phyloP scores from a whole-genome alignment of 2,888 invertebrate genomes.

The Amblyjoppa fuscipennis region DNA sequence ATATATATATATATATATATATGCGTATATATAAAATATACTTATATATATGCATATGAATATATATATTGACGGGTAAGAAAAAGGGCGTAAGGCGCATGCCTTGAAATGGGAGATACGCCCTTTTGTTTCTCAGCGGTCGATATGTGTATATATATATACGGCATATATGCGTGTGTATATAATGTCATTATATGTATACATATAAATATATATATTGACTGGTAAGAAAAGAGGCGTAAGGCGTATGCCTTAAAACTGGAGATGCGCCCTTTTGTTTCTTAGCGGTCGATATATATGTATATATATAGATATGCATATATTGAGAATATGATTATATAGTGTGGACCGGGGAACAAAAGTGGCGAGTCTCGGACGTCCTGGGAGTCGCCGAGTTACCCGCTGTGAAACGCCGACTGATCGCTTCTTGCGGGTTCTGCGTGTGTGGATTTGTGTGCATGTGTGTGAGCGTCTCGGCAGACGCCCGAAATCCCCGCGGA shows the following conservation, averaged over 20 bases:
- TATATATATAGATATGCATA: too few species aligned
- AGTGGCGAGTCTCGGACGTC: constrained; percentile 18
- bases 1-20: not conserved
- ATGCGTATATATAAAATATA: not conserved
- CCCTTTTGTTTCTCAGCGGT: too few species aligned
- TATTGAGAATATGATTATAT: not conserved
- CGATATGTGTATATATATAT: not conserved
- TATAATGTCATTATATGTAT: not conserved
- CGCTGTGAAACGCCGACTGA: constrained; percentile 9
- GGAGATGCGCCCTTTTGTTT: too few species aligned
- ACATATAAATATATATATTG: too few species aligned
- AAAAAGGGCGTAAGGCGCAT: too few species aligned
- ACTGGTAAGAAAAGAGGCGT: too few species aligned
- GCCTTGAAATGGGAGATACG: too few species aligned
- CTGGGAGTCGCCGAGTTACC: constrained; percentile 17
- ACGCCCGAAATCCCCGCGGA: constrained; percentile 29
- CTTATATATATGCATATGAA: not conserved
- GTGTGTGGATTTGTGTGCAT: not conserved
- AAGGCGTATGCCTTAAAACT: too few species aligned
- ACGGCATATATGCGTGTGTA: not conserved
- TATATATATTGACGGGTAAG: too few species aligned
- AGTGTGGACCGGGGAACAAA: not conserved
- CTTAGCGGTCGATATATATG: too few species aligned
- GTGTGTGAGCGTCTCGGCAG: not conserved
- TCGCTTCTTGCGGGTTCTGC: not conserved